Conservation (phyloP, 2,888 invertebrate species). For the Synergus itoensis region DNA sequence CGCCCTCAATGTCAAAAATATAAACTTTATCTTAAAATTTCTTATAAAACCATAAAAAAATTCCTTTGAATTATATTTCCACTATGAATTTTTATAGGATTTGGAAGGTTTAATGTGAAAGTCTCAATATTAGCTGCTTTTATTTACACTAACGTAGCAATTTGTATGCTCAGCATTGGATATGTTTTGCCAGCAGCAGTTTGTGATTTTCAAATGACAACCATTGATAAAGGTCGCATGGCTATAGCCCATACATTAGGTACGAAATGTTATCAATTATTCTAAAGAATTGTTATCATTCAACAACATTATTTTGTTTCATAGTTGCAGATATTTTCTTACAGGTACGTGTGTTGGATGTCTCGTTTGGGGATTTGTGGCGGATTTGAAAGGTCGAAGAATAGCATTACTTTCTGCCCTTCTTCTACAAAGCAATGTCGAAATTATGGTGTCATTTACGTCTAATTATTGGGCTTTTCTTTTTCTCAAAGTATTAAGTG, state of each 20-base stretch:
- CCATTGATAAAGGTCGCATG: conserved; percentile 88
- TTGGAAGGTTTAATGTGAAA: conserved; percentile 90
- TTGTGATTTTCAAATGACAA: conserved; percentile 90
- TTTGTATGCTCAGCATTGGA: conserved; percentile 89
- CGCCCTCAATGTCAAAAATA: too few species aligned
- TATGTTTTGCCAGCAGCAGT: conserved; percentile 91
- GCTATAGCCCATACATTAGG: conserved; percentile 89
- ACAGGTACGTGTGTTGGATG: too few species aligned
- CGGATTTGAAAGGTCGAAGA: conserved; percentile 84
- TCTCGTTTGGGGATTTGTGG: conserved; percentile 82
- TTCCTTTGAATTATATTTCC: too few species aligned
- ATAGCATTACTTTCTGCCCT: conserved; percentile 83
- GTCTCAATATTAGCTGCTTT: conserved; percentile 87
- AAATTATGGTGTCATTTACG: conserved; percentile 76
- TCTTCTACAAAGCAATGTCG: conserved; percentile 81
- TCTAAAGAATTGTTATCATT: not conserved
- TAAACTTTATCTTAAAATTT: too few species aligned
- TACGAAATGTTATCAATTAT: conserved; percentile 73
- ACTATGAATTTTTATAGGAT: conserved; percentile 80
- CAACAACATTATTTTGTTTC: too few species aligned
- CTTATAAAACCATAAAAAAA: too few species aligned
- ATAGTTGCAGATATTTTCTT: too few species aligned
- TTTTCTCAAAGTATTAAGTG: conserved; percentile 83
- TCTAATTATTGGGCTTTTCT: conserved; percentile 81
- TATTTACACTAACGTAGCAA: conserved; percentile 90